Evolutionary conservation across 2,888 invertebrate species (phyloP).

Genomic region (Caenorhabditis sp.): DNA sequence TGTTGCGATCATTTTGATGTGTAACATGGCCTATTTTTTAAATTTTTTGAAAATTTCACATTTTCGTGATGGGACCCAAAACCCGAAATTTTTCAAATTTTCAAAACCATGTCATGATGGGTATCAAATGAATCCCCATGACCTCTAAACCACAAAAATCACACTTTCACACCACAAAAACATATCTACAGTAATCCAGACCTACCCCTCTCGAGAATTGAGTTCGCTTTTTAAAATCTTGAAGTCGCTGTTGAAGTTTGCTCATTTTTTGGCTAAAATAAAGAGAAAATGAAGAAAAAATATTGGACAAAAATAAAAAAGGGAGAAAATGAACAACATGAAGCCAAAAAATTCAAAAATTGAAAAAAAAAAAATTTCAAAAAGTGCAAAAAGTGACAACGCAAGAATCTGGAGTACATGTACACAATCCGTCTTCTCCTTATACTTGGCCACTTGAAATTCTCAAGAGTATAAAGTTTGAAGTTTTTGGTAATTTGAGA

Average conservation of each 20-base stretch:
- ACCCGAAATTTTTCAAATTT: background rate
- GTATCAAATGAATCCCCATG: slow-evolving; percentile 1
- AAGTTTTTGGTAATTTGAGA: no score
- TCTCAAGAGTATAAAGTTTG: no score
- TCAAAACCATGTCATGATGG: background rate
- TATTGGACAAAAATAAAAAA: background rate
- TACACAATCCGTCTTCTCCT: no score
- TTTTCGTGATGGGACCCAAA: background rate
- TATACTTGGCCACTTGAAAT: no score
- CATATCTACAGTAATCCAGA: background rate
- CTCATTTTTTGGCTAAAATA: slow-evolving; percentile 3
- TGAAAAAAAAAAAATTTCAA: no score
- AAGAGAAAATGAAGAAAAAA: background rate
- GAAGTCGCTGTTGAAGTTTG: slow-evolving; percentile 45
- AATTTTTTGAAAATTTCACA: background rate
- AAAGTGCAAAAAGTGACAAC: no score
- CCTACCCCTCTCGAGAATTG: slow-evolving; percentile 43
- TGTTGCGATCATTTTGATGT: background rate
- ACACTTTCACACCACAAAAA: background rate
- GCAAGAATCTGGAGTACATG: no score
- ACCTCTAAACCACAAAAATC: background rate
- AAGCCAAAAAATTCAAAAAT: background rate
- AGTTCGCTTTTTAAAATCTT: slow-evolving; percentile 38
- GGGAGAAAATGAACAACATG: no score
- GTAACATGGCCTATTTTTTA: background rate